phyloP scores from a whole-genome alignment of 2,888 invertebrate species.

The Fabriciana adippe region DNA sequence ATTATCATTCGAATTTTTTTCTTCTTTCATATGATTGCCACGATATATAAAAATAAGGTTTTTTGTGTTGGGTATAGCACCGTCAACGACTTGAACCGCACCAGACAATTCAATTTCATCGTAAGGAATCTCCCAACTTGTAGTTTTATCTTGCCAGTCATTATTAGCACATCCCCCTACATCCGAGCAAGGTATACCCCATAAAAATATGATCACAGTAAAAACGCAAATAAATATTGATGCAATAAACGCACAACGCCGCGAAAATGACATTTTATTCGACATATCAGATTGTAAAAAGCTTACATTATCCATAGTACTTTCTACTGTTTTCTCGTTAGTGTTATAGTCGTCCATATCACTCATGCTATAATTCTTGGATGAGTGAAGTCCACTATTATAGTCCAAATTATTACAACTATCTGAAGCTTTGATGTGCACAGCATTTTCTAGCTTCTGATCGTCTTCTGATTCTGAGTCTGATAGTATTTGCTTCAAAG shows the following conservation, averaged over 20 bases:
- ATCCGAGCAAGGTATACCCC: slow-evolving; percentile 89
- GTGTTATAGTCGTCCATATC: slow-evolving; percentile 77
- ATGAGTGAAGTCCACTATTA: slow-evolving; percentile 71
- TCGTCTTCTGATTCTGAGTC: slow-evolving; percentile 91
- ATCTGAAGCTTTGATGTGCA: slow-evolving; percentile 59
- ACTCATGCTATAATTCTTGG: slow-evolving; percentile 73
- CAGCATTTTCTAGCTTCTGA: slow-evolving; percentile 64
- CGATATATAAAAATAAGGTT: slow-evolving; percentile 89
- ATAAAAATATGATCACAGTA: slow-evolving; percentile 88
- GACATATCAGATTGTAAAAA: slow-evolving; percentile 75
- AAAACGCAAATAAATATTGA: slow-evolving; percentile 88
- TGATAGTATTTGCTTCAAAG: slow-evolving; percentile 88
- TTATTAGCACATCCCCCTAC: slow-evolving; percentile 84
- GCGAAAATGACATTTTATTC: slow-evolving; percentile 84
- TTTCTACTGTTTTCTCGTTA: slow-evolving; percentile 72
- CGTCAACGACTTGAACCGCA: slow-evolving; percentile 86
- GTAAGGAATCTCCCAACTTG: slow-evolving; percentile 86
- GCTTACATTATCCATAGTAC: slow-evolving; percentile 77
- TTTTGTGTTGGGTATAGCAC: slow-evolving; percentile 83
- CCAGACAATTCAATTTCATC: slow-evolving; percentile 87
- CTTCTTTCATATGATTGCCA: slow-evolving; percentile 84
- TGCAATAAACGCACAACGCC: slow-evolving; percentile 86
- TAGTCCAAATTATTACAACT: slow-evolving; percentile 73
- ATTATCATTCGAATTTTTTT: slow-evolving; percentile 71
- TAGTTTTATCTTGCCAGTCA: slow-evolving; percentile 81